These are phyloP conservation scores for Battus philenor DNA, from an alignment of 1,140 invertebrate species.

Conservation along the genomic window DNA sequence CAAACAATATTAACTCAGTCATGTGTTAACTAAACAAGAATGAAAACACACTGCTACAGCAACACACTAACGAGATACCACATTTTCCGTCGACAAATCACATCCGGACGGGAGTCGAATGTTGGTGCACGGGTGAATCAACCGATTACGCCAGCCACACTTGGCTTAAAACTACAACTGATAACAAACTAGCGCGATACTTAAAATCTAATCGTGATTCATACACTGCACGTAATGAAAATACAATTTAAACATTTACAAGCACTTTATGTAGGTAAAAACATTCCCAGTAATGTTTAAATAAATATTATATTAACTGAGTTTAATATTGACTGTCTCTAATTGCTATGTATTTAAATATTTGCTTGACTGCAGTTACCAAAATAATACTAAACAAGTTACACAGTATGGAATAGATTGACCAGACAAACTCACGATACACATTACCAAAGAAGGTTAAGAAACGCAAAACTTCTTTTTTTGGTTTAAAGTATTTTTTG, in stretches of 20 bases:
- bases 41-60: conserved; percentile 62
- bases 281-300: too few relatives aligned
- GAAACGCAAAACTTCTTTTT: too few relatives aligned
- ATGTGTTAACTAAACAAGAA: conserved; percentile 43
- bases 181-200: conserved; percentile 49
- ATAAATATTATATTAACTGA: too few relatives aligned
- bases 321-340: too few relatives aligned
- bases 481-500: conserved; percentile 7
- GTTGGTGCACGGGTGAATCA: conserved; percentile 49
- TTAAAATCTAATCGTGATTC: conserved; percentile 29
- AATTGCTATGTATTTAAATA: too few relatives aligned
- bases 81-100: conserved; percentile 72
- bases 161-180: conserved; percentile 41
- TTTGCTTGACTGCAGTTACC: too few relatives aligned
- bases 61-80: conserved; percentile 57
- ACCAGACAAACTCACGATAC: too few relatives aligned
- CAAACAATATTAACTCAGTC: conserved; percentile 35
- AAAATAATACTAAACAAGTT: too few relatives aligned
- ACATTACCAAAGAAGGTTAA: too few relatives aligned
- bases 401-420: too few relatives aligned
- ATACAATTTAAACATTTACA: not conserved
- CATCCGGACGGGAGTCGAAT: conserved; percentile 61
- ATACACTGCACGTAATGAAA: conserved; percentile 12
- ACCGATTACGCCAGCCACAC: conserved; percentile 43
- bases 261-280: not conserved